Evolutionary conservation across 2,113 vertebrate genomes (phyloP).

Genomic region (Phaethornis superciliosus): DNA sequence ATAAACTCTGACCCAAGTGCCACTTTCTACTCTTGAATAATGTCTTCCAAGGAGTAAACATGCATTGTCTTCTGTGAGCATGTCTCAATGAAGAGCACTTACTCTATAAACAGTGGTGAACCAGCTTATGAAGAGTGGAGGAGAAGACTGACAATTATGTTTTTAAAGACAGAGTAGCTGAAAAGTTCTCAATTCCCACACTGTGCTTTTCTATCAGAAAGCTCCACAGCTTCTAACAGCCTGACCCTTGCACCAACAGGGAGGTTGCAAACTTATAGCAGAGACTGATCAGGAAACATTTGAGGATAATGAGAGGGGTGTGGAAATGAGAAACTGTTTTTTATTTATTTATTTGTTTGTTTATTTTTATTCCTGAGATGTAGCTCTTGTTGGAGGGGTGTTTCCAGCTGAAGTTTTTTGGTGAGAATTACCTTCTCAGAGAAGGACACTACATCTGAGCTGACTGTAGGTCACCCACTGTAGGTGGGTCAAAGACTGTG

Average conservation of each 20-base stretch:
- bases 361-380: not conserved
- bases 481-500: not conserved
- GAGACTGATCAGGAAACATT: not conserved
- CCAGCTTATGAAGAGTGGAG: not conserved
- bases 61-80: not conserved
- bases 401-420: not conserved
- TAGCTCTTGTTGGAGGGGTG: not conserved
- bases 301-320: not conserved
- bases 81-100: not conserved
- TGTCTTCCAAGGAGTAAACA: not conserved
- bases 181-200: not conserved
- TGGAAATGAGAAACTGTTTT: not conserved
- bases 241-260: not conserved
- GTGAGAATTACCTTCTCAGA: not conserved
- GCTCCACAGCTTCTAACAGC: not conserved
- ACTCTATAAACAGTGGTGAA: not conserved
- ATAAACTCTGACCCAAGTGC: not conserved
- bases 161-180: not conserved
- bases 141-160: not conserved
- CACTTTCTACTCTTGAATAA: not conserved
- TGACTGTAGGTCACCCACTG: rapidly evolving
- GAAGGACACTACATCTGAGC: not conserved
- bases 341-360: too few species aligned
- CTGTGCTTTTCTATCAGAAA: not conserved
- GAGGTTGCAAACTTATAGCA: not conserved